Evolutionary conservation across 2,797 vertebrate species (phyloP), one percentile per base, ranked within the genome.

Genomic region (Xerus rutilus): DNA sequence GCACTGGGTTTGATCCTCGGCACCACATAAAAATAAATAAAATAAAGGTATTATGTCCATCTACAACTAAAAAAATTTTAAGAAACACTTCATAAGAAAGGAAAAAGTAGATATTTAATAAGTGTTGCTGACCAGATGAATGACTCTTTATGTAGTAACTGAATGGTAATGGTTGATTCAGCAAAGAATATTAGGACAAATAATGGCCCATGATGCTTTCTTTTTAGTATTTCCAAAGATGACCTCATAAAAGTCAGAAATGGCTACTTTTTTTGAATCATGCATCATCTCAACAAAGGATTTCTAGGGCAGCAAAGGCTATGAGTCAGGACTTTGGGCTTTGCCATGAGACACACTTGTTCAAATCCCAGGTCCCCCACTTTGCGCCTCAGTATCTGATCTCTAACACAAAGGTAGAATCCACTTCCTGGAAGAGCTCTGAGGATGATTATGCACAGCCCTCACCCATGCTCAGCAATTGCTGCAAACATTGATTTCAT

Each of bases 141-240:
- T 52, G 23, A 49, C 17, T 32, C n/a, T 14, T 62, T 28, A n/a
- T 69, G 54, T 14, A 74, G 12, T 79, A 74, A 76, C 47, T 82
- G 45, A 20, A 81, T 77, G 54, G 49, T 70, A 87, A 9, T 77
- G 2, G 2, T 77, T 84, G 35, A 30, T 64, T 92, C 79, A 69
- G 23, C 69, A 83, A 89, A 93, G 17, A 54, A 62, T 62, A 87
- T 95, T 47, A 86, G 79, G 81, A 59, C 28, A 85, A 77, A 74
- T 62, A 82, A 82, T 1, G 5, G 83, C 64, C 20, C 43, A 78
- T 25, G 3, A 78, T 10, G 2, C 45, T 64, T 43, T 86, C 47
- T 28, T 47, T 72, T 49, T 14, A 69, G 23, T 25, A 54, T 6
- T 43, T 18, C 23, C 11, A 79, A n/a, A 65, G 39, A 54, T 78